These are phyloP conservation scores for Pseudobourletiella spinata DNA, from an alignment of 1,140 invertebrate species.

Conservation along the genomic window DNA sequence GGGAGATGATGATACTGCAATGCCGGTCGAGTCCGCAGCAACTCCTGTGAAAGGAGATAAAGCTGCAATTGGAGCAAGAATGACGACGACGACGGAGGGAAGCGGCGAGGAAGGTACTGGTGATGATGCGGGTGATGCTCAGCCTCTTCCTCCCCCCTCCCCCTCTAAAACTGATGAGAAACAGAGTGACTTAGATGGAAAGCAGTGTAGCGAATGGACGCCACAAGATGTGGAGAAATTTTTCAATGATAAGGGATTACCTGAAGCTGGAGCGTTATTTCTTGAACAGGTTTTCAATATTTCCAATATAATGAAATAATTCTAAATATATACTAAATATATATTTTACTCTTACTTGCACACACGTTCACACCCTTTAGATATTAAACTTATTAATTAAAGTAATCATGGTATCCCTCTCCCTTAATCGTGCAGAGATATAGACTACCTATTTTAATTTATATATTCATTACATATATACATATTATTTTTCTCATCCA, in stretches of 20 bases:
- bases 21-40: not conserved
- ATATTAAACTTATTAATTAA: no score
- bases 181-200: not conserved
- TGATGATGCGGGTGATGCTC: not conserved
- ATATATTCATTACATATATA: no score
- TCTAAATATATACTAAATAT: not conserved
- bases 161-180: no score
- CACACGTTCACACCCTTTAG: no score
- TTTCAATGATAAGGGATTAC: constrained; percentile 59
- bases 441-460: no score
- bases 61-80: not conserved
- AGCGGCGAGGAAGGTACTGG: not conserved
- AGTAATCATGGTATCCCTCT: no score
- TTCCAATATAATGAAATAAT: not conserved
- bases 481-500: no score
- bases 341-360: not conserved
- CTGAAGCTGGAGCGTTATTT: constrained; percentile 64
- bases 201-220: constrained; percentile 61
- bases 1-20: no score
- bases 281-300: constrained; percentile 58
- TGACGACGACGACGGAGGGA: not conserved
- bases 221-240: constrained; percentile 70
- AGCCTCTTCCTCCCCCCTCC: not conserved
- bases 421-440: no score
- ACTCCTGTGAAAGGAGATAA: not conserved